phyloP scores from a whole-genome alignment of 2,113 vertebrate species.

The Murina feae region DNA sequence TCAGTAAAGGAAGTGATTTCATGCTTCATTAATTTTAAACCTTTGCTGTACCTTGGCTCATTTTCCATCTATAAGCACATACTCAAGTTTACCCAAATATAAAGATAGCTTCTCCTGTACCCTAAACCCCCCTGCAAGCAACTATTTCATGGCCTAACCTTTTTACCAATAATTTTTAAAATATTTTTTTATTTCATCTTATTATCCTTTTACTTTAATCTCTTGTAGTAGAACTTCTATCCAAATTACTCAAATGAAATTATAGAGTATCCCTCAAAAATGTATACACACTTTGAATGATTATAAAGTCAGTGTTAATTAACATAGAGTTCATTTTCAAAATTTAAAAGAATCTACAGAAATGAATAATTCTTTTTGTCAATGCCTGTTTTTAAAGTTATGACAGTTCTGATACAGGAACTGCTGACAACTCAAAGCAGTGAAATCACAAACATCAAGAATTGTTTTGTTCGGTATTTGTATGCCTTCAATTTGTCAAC shows the following conservation, averaged over 20 bases:
- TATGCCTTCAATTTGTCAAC: no score
- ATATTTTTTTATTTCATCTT: neutral
- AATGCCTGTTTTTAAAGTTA: no score
- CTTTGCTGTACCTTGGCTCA: neutral
- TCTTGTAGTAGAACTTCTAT: neutral
- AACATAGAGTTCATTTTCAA: no score
- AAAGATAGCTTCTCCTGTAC: neutral
- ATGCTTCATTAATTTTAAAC: neutral
- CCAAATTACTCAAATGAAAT: neutral
- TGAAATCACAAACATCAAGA: no score
- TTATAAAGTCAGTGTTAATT: no score
- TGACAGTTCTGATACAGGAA: no score
- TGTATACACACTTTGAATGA: no score
- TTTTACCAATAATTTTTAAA: neutral
- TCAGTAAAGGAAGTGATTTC: neutral
- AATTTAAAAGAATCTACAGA: no score
- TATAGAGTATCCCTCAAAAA: no score
- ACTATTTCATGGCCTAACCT: neutral
- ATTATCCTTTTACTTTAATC: neutral
- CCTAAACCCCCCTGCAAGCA: neutral
- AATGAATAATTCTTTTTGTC: no score
- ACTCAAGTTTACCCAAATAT: neutral
- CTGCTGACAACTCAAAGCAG: no score
- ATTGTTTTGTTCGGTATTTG: no score
- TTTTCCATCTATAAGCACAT: neutral